Conservation (phyloP, 1,140 invertebrate species). For the Ostrea edulis region DNA sequence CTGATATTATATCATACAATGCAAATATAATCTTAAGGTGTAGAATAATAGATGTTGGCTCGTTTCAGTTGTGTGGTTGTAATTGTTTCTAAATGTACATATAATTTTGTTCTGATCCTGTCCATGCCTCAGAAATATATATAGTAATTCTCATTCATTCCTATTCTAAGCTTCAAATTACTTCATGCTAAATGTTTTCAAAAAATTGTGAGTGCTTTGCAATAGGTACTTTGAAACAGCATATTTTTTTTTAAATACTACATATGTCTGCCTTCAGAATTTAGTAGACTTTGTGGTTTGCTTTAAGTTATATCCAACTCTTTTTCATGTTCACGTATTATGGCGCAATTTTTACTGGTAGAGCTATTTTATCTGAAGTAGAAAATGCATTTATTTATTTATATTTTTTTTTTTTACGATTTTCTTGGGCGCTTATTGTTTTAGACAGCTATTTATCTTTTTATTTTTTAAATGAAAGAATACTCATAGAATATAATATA, state of each 20-base stretch:
- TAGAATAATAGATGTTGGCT: neutral
- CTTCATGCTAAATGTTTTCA: neutral
- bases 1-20: slow-evolving; percentile 31
- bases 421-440: neutral
- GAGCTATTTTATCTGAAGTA: neutral
- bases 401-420: neutral
- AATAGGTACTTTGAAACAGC: neutral
- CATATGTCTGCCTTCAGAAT: neutral
- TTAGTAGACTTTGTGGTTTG: neutral
- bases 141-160: neutral
- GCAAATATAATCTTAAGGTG: slow-evolving; percentile 17
- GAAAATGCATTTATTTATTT: too few relatives aligned
- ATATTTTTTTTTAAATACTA: neutral
- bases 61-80: slow-evolving; percentile 21
- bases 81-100: neutral
- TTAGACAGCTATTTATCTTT: neutral
- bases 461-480: slow-evolving; percentile 15
- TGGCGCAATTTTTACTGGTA: neutral
- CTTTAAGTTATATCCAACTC: too few relatives aligned
- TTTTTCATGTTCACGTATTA: neutral
- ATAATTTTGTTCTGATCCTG: neutral
- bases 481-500: slow-evolving; percentile 26
- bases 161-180: neutral
- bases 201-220: neutral
- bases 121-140: neutral